A percentile compares a stretch with the other conserved stretches of the same genome.
Conservation (phyloP, 2,797 vertebrate genomes). For the Coluber constrictor region DNA sequence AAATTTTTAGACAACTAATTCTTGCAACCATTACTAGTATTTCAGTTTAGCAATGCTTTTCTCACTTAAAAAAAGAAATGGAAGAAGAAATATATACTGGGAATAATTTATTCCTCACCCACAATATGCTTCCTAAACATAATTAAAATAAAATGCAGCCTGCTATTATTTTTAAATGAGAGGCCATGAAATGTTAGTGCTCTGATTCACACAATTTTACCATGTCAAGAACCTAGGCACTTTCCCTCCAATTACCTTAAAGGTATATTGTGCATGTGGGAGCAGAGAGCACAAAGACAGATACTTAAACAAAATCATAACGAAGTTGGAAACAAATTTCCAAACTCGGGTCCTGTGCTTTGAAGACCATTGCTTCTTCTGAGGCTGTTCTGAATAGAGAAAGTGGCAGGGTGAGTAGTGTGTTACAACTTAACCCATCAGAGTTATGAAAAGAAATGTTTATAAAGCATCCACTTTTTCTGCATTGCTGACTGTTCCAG, state of each 20-base stretch:
- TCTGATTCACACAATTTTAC: neutral
- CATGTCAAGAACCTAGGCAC: neutral
- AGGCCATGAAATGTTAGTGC: neutral
- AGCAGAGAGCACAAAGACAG: slow-evolving; percentile 19
- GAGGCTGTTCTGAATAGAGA: slow-evolving; percentile 7
- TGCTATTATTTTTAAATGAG: neutral
- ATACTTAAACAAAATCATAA: neutral
- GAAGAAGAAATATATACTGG: neutral
- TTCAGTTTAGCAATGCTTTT: neutral
- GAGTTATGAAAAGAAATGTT: slow-evolving; percentile 39
- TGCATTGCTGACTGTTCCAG: slow-evolving; percentile 40
- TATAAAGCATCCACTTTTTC: slow-evolving; percentile 29
- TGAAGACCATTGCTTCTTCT: slow-evolving; percentile 7
- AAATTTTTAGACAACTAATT: neutral
- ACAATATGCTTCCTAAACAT: neutral
- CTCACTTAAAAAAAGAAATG: neutral
- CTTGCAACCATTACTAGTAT: neutral
- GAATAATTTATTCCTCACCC: neutral
- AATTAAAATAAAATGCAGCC: neutral
- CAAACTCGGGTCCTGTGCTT: neutral
- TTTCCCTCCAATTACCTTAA: neutral
- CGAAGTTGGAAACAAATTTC: slow-evolving; percentile 26
- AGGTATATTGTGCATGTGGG: slow-evolving; percentile 9
- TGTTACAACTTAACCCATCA: slow-evolving; percentile 16
- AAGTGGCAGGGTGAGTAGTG: neutral